Evolutionary conservation across 2,113 vertebrate genomes (phyloP).

Genomic region (Panthera leo): DNA sequence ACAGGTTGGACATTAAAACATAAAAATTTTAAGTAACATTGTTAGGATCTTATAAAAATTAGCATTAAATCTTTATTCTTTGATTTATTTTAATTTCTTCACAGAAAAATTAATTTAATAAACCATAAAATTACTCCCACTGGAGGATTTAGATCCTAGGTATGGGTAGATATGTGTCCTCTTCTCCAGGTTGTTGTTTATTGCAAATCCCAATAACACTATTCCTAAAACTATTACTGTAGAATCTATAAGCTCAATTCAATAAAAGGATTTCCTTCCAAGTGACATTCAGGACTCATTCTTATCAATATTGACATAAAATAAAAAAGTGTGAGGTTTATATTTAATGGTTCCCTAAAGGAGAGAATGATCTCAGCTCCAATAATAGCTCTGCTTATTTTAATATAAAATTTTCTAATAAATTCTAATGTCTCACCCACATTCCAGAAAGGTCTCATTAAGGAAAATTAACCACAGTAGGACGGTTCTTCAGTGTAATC

Average conservation of each 20-base stretch:
- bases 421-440: neutral
- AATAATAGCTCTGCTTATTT: neutral
- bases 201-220: neutral
- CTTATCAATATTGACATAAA: neutral
- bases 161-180: neutral
- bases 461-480: neutral
- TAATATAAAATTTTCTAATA: conserved; percentile 20
- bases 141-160: neutral
- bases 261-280: neutral
- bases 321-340: neutral
- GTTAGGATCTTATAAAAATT: neutral
- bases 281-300: neutral
- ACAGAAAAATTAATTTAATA: neutral
- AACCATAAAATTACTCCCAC: neutral
- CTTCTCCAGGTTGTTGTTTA: neutral
- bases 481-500: neutral
- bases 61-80: neutral
- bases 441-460: neutral
- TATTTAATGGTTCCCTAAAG: neutral
- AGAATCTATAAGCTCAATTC: neutral
- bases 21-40: neutral
- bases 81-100: neutral
- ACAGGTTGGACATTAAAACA: neutral
- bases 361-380: neutral
- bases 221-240: neutral